Evolutionary conservation across 2,113 vertebrate species (phyloP), one percentile per base, ranked within the genome.

Genomic region (Podarcis cretensis): DNA sequence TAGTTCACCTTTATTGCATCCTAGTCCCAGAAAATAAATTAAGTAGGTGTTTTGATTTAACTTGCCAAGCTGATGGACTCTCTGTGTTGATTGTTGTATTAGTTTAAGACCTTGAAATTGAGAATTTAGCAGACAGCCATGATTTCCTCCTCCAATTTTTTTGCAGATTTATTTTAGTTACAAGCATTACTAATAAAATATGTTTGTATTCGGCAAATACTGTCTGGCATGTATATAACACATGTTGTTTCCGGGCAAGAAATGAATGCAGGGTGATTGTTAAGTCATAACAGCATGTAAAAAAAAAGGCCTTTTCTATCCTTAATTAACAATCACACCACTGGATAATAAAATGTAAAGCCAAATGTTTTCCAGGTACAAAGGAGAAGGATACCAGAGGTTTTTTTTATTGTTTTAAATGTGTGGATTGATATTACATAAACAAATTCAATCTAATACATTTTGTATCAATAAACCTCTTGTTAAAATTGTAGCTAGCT

Each of bases 211-310:
- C 35, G 0, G 57, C 57, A 88, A 88, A 88, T 40, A 76, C 40
- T 68, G 81, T 82, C 87, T 88, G 69, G 69, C 79, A 80, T 20
- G 4, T 74, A 32, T 87, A 27, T 59, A 74, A 74, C 32, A 32
- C 79, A 88, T 88, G 80, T 74, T 83, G 86, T 88, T 83, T 86
- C n/a, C 37, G 66, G 87, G 59, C 21, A 88, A 37, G 77, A 83
- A 66, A 66, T 76, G n/a, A 63, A 83, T 66, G 37, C 20, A 76
- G 71, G 21, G 35, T 83, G 48, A 77, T 83, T 76, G 78, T 63
- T 59, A 87, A 87, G 20, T 74, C 59, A 76, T 66, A 82, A 63
- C 57, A 87, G 37, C 80, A 83, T 76, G 4, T 40, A 37, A 43
- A 83, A 88, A 81, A 43, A 76, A 48, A 66, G 32, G 6, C 16